A percentile compares a stretch with the other conserved stretches of the same genome.
Evolutionary conservation across 2,113 vertebrate genomes (phyloP).

Genomic region (Planiliza haematocheilus): DNA sequence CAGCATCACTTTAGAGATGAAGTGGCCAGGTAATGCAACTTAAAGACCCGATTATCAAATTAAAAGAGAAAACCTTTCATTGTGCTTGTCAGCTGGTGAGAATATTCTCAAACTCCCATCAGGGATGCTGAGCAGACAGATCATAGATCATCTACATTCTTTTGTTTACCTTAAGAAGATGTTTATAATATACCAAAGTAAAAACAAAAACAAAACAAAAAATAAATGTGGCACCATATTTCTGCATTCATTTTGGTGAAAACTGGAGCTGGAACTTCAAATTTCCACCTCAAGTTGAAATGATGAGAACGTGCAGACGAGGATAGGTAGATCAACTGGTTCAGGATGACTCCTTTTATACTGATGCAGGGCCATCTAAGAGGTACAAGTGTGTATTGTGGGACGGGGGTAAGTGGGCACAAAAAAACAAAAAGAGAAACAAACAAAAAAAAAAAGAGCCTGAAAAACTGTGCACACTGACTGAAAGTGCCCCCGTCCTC

Average conservation of each 20-base stretch:
- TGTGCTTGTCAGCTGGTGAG: constrained; percentile 58
- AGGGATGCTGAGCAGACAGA: constrained; percentile 39
- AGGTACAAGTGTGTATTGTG: constrained; percentile 56
- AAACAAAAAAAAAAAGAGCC: constrained; percentile 4
- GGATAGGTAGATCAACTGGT: constrained; percentile 34
- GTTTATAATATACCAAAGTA: constrained; percentile 66
- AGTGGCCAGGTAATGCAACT: constrained; percentile 47
- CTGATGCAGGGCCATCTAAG: constrained; percentile 44
- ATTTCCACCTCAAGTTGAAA: constrained; percentile 38
- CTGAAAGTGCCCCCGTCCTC: constrained; percentile 53
- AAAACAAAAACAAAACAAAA: constrained; percentile 7
- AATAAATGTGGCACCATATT: constrained; percentile 35
- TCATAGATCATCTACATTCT: constrained; percentile 45
- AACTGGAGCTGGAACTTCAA: constrained; percentile 45
- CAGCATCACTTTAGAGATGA: constrained; percentile 55
- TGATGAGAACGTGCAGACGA: constrained; percentile 21
- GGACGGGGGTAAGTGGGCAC: constrained; percentile 26
- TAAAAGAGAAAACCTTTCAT: constrained; percentile 36
- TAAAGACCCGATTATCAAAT: constrained; percentile 51
- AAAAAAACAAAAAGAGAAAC: constrained; percentile 12
- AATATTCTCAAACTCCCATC: constrained; percentile 14
- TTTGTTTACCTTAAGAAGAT: constrained; percentile 34
- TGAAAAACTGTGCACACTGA: constrained; percentile 44
- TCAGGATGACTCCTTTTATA: constrained; percentile 49
- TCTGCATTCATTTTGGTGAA: constrained; percentile 52